Conservation (phyloP, 2,888 invertebrate genomes). For the Tetropium fuscum region DNA sequence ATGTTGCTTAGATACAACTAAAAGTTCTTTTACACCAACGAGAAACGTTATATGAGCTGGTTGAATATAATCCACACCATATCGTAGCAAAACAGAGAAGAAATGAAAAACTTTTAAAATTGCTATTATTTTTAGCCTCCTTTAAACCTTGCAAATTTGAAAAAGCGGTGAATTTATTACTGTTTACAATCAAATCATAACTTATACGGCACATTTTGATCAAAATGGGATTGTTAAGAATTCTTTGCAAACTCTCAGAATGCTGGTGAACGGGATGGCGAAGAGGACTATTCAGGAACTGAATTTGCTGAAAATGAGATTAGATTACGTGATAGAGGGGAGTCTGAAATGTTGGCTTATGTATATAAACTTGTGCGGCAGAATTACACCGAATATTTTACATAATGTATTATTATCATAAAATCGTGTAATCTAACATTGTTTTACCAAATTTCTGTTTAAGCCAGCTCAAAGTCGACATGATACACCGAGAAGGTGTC, state of each 20-base stretch:
- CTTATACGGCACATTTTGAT: conserved; percentile 24
- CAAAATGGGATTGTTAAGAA: conserved; percentile 35
- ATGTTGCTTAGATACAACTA: no score
- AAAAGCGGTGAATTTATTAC: neutral
- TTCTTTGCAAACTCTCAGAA: conserved; percentile 27
- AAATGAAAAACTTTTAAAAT: no score
- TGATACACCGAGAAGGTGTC: no score
- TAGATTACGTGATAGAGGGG: conserved; percentile 11
- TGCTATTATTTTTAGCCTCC: no score
- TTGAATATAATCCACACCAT: no score
- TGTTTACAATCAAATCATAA: neutral
- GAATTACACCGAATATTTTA: conserved; percentile 15
- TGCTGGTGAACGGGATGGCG: conserved; percentile 9
- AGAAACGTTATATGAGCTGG: no score
- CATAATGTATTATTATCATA: conserved; percentile 21
- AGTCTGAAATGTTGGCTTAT: conserved; percentile 9
- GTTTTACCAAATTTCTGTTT: conserved; percentile 9
- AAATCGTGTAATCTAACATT: conserved; percentile 27
- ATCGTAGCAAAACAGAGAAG: no score
- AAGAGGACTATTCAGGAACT: conserved; percentile 20
- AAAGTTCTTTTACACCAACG: no score
- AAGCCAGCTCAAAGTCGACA: neutral
- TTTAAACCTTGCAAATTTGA: no score
- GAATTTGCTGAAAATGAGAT: conserved; percentile 26
- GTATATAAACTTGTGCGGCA: conserved; percentile 9